Evolutionary conservation across 2,113 vertebrate genomes (phyloP), one percentile per base, ranked within the genome.

Genomic region (Ceyx margarethae): DNA sequence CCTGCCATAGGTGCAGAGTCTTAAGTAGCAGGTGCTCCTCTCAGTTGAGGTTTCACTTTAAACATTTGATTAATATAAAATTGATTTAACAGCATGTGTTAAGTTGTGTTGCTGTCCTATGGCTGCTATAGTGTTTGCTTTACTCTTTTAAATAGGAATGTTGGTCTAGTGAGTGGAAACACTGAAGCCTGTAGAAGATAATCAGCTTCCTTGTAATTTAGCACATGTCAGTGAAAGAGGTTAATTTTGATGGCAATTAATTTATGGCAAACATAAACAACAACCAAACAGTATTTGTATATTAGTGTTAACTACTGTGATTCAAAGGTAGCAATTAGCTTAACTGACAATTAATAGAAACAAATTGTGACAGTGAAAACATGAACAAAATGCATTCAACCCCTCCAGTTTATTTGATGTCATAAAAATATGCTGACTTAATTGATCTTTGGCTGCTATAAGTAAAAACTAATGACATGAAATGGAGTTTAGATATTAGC

Each of bases 341-440:
- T 91, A 97, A 97, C 85, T 96, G 91, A 90, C 81, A 97, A 91
- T 81, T 95, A 97, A 95, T 94, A 89, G 89, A 92, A 96, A 93
- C 60, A 97, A 96, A 95, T 94, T 93, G 79, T 89, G 93, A 54
- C 91, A 93, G 93, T 95, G 91, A 90, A 91, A 97, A 96, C 81
- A 87, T 80, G 90, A 96, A 96, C 73, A 96, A 96, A 97, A 97
- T 68, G 94, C 51, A 95, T 95, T 97, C 93, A 94, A 95, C 80
- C 64, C 23, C 54, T 94, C 15, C 69, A 46, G 23, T 93, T 95
- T 94, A 96, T 95, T 96, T 96, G 88, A 94, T 95, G 77, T 87
- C 86, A 96, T 95, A 96, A 97, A 97, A 80, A 92, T 58, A 85
- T 97, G 97, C 91, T 96, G 58, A 96, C 85, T 96, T 96, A 96